Conservation (phyloP, 2,797 vertebrate species). For the Takifugu ocellatus region DNA sequence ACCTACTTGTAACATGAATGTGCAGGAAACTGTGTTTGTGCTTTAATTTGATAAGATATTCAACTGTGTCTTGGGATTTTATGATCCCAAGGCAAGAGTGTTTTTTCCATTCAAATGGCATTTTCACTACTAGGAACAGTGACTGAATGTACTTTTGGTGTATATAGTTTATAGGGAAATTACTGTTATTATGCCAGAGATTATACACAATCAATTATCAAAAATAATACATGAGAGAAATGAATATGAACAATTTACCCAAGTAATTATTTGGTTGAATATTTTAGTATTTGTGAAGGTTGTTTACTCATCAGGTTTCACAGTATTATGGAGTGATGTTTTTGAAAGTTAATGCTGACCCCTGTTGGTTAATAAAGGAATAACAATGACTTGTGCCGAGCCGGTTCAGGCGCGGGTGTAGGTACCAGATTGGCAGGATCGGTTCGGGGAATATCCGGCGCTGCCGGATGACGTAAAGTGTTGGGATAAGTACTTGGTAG, state of each 20-base stretch:
- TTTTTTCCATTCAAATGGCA: conserved; percentile 22
- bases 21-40: conserved; percentile 47
- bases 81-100: conserved; percentile 17
- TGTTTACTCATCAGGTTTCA: not conserved
- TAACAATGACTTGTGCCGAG: not conserved
- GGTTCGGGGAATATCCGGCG: too few relatives aligned
- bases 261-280: conserved; percentile 24
- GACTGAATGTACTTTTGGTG: conserved; percentile 3
- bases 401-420: too few relatives aligned
- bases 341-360: conserved; percentile 30
- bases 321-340: not conserved
- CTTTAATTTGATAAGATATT: conserved; percentile 36
- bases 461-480: too few relatives aligned
- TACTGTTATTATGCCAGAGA: conserved; percentile 1
- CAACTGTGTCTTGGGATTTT: conserved; percentile 50
- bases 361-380: conserved; percentile 38
- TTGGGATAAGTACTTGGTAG: too few relatives aligned
- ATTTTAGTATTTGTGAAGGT: conserved; percentile 6
- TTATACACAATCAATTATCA: not conserved
- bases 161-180: conserved; percentile 7
- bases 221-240: too few relatives aligned
- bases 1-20: conserved; percentile 34
- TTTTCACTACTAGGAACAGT: conserved; percentile 12
- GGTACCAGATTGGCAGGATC: too few relatives aligned
- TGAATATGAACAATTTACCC: too few relatives aligned